Evolutionary conservation across 2,888 invertebrate genomes (phyloP).

Genomic region (Augiades crinisus): DNA sequence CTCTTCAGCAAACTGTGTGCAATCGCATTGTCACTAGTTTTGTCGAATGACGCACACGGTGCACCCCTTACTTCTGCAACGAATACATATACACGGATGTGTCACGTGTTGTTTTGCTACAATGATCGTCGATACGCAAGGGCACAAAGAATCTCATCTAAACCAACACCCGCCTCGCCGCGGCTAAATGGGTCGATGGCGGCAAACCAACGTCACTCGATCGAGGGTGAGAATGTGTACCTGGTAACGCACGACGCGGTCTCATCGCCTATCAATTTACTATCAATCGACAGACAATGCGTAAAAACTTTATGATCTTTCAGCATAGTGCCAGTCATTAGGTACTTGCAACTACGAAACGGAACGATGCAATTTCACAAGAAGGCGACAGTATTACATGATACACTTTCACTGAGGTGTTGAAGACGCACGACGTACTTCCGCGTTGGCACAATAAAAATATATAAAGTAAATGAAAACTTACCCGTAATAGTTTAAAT

Average conservation of each 20-base stretch:
- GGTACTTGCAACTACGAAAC: conserved; percentile 45
- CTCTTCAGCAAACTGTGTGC: conserved; percentile 66
- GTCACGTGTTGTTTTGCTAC: conserved; percentile 54
- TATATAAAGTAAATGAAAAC: conserved; percentile 47
- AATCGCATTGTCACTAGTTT: conserved; percentile 76
- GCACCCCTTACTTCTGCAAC: conserved; percentile 76
- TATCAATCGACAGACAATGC: conserved; percentile 44
- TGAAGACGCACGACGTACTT: conserved; percentile 59
- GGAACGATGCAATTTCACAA: conserved; percentile 78
- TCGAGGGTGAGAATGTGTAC: conserved; percentile 46
- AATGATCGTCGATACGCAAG: conserved; percentile 55
- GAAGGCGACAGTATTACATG: conserved; percentile 76
- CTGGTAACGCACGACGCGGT: conserved; percentile 35
- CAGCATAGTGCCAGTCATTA: conserved; percentile 43
- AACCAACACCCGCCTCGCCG: conserved; percentile 64
- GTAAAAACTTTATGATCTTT: conserved; percentile 42
- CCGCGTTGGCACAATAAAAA: conserved; percentile 52
- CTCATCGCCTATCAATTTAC: conserved; percentile 35
- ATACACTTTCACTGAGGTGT: conserved; percentile 80
- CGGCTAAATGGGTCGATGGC: conserved; percentile 79
- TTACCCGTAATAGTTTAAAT: conserved; percentile 70
- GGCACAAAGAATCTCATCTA: conserved; percentile 58
- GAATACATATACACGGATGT: conserved; percentile 45
- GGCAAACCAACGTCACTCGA: conserved; percentile 72
- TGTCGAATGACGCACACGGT: conserved; percentile 73